Percentiles rank a stretch among this genome's conserved stretches.
phyloP scores from a whole-genome alignment of 2,888 invertebrate genomes.

The Tipula confusa region DNA sequence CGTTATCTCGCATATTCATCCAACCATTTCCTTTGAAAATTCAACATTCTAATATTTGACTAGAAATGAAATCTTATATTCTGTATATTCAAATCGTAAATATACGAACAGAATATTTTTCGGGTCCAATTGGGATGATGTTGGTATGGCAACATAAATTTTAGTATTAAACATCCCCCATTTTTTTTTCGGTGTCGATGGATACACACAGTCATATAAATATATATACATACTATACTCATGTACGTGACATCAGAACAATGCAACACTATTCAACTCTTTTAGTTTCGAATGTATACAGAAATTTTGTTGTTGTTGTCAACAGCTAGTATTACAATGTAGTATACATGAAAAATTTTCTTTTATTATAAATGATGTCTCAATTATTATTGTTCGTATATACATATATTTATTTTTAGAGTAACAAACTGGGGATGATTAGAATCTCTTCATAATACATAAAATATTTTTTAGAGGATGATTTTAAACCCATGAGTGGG shows the following conservation, averaged over 20 bases:
- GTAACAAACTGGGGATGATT: background rate
- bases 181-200: background rate
- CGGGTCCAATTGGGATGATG: conserved; percentile 3
- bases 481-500: background rate
- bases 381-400: background rate
- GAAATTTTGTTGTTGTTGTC: background rate
- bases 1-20: background rate
- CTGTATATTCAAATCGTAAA: background rate
- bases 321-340: background rate
- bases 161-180: background rate
- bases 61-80: background rate
- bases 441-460: background rate
- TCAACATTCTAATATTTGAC: background rate
- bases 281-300: background rate
- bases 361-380: background rate
- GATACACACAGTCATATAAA: background rate
- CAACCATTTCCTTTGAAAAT: background rate
- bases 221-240: background rate
- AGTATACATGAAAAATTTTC: background rate
- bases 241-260: background rate
- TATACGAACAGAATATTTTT: background rate
- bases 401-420: background rate
- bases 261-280: background rate
- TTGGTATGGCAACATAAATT: background rate
- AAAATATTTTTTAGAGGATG: background rate